Evolutionary conservation across 1,140 invertebrate genomes (phyloP), one percentile per base, ranked within the genome.

Genomic region (Chironomus tepperi): DNA sequence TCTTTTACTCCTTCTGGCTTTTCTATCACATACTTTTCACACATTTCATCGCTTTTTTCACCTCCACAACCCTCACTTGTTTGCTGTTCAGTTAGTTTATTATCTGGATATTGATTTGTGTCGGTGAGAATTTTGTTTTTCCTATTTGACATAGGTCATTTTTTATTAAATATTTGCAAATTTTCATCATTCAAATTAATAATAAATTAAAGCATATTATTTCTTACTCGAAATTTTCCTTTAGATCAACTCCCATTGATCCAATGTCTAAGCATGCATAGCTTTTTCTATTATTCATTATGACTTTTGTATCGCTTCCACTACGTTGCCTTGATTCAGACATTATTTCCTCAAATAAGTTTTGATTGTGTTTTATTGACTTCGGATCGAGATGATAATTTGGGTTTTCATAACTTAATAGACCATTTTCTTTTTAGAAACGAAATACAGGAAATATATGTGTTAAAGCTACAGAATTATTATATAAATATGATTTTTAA

Each of bases 361-460:
- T 74, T 18, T 74, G 74, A 72, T 76, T 74, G 18, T 74, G 65
- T 73, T 76, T 74, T 24, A 76, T 76, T 67, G 90, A 86, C 34
- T 89, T 87, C 72, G 90, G 89, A 78, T 91, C 89, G 82, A 93
- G 84, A 78, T 93, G 91, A 82, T 94, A 94, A 83, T 94, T 93
- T 8, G 92, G 92, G 83, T 94, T 94, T 84, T 93, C 91, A 84
- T 93, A 94, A 77, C 92, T 93, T 77, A 93, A 85, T 72, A 93
- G 87, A 78, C 91, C 91, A 85, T 93, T 94, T 84, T 93, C 93
- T 93, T 87, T n/a, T 19, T 21, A 8, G 5, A 86, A 87, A 77
- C 81, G 81, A 79, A 77, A 77, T 76, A 76, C 64, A 10, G 18
- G 8, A 18, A 43, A 42, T n/a, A 73, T 74, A 72, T 21, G 21